Conservation (phyloP, 1,140 invertebrate species). For the Conopomorpha cramerella region DNA sequence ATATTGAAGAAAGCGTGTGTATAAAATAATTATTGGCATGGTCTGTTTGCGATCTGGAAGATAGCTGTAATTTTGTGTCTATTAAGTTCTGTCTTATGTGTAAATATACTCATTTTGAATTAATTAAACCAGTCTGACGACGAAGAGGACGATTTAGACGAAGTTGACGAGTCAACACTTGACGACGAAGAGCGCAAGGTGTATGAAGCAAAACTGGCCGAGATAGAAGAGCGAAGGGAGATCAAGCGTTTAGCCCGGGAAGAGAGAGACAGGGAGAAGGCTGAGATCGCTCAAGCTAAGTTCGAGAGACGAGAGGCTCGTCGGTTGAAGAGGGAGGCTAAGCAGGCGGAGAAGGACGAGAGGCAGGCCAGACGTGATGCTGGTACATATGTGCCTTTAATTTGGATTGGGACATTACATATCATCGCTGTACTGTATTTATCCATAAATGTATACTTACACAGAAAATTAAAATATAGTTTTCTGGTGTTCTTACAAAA, state of each 20-base stretch:
- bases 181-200: slow-evolving; percentile 39
- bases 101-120: background rate
- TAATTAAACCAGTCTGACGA: slow-evolving; percentile 19
- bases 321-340: slow-evolving; percentile 30
- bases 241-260: slow-evolving; percentile 21
- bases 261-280: slow-evolving; percentile 24
- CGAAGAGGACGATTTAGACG: slow-evolving; percentile 36
- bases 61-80: background rate
- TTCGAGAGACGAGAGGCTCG: slow-evolving; percentile 34
- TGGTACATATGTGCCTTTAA: slow-evolving; percentile 13
- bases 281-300: slow-evolving; percentile 25
- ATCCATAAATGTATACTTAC: background rate
- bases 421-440: background rate
- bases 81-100: background rate
- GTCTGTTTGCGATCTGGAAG: background rate
- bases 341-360: slow-evolving; percentile 21
- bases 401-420: background rate
- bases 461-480: background rate
- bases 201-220: slow-evolving; percentile 17
- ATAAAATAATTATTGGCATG: background rate
- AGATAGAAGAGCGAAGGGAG: slow-evolving; percentile 19
- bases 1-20: too few relatives aligned
- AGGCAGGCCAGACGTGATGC: slow-evolving; percentile 30
- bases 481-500: background rate
- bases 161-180: slow-evolving; percentile 40